phyloP scores from a whole-genome alignment of 1,140 invertebrate genomes.

The Varroa destructor region DNA sequence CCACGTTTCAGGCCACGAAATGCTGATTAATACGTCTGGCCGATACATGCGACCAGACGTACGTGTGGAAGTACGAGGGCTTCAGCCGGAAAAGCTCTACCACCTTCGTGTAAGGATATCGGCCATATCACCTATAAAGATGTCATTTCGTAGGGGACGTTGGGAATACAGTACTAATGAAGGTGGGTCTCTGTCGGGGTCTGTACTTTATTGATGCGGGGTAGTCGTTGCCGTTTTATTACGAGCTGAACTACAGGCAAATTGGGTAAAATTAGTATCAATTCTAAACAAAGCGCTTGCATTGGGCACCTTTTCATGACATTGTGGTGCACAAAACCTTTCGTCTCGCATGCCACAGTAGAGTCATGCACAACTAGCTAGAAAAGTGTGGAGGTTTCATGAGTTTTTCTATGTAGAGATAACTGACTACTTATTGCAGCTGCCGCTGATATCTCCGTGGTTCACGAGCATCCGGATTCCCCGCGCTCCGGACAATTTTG shows the following conservation, averaged over 20 bases:
- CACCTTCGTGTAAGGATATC: not conserved
- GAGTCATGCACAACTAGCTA: too few species aligned
- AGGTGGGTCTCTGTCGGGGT: too few species aligned
- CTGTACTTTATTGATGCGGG: too few species aligned
- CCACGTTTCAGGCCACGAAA: not conserved
- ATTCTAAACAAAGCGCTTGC: too few species aligned
- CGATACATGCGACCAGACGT: slow-evolving; percentile 16
- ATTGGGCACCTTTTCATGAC: too few species aligned
- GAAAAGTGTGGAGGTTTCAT: too few species aligned
- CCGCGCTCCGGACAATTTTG: slow-evolving; percentile 5
- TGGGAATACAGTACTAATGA: slow-evolving; percentile 10
- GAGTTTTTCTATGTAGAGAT: too few species aligned
- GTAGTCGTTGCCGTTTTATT: too few species aligned
- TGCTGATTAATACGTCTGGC: slow-evolving; percentile 18
- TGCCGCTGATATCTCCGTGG: not conserved
- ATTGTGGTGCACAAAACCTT: too few species aligned
- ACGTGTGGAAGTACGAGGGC: slow-evolving; percentile 9
- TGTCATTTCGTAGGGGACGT: slow-evolving; percentile 10
- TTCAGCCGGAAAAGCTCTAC: slow-evolving; percentile 7
- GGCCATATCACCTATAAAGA: slow-evolving; percentile 11
- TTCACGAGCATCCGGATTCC: slow-evolving; percentile 18
- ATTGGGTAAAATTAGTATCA: too few species aligned
- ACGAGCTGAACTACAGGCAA: too few species aligned
- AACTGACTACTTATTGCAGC: not conserved
- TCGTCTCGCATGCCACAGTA: too few species aligned